Conservation (phyloP, 1,140 invertebrate genomes). For the Neodiprion fabricii region DNA sequence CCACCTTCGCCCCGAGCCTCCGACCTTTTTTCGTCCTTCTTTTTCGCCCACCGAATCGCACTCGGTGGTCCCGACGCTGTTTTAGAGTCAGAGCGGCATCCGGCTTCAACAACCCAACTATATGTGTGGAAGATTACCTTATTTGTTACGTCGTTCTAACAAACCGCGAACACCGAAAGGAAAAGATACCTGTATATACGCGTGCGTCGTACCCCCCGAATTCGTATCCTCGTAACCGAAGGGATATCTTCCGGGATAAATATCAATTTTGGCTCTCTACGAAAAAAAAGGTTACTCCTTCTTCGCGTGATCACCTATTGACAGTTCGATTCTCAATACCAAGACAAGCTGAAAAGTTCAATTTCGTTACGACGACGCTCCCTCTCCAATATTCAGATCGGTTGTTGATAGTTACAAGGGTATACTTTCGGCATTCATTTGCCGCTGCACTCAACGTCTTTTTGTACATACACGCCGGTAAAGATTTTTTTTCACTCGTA, state of each 20-base stretch:
- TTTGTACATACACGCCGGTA: no score
- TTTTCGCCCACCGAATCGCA: neutral
- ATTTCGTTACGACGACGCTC: no score
- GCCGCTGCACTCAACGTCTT: no score
- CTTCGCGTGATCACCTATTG: neutral
- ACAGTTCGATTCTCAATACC: neutral
- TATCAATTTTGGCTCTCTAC: conserved; percentile 1
- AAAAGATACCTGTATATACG: conserved; percentile 9
- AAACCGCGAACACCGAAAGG: conserved; percentile 44
- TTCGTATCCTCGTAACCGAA: neutral
- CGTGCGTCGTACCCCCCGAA: conserved; percentile 9
- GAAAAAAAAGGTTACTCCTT: neutral
- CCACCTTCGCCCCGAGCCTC: conserved; percentile 15
- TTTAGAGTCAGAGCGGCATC: conserved; percentile 49
- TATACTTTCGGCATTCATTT: no score
- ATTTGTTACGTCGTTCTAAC: conserved; percentile 57
- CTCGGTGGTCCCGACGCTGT: conserved; percentile 28
- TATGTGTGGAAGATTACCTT: conserved; percentile 56
- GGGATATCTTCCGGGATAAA: neutral
- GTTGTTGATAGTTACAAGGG: no score
- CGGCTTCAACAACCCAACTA: conserved; percentile 46
- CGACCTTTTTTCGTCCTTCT: neutral
- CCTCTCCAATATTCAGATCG: no score
- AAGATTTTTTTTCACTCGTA: no score
- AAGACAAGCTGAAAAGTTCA: no score